phyloP scores from a whole-genome alignment of 2,888 invertebrate species.

The Synergus itoensis region DNA sequence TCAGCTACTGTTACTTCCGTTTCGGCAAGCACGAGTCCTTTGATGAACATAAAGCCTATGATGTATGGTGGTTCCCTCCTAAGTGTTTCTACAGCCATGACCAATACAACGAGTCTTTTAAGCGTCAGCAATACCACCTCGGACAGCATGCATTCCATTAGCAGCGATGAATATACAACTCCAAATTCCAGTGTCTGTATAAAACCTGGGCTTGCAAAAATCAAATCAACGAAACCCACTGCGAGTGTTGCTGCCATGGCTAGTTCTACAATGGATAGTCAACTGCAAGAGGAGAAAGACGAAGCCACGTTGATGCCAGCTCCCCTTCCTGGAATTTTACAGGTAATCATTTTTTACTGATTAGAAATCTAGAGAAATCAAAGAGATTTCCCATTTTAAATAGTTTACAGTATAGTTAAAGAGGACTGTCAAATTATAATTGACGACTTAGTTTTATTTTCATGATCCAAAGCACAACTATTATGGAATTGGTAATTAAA shows the following conservation, averaged over 20 bases:
- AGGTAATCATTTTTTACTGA: constrained; percentile 78
- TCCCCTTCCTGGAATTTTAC: constrained; percentile 81
- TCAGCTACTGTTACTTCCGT: constrained; percentile 82
- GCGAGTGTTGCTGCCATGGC: constrained; percentile 76
- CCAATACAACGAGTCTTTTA: constrained; percentile 68
- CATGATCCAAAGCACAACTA: not conserved
- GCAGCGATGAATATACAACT: constrained; percentile 69
- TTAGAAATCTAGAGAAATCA: not conserved
- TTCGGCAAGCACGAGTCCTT: constrained; percentile 86
- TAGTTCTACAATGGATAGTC: constrained; percentile 63
- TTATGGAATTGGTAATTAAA: not conserved
- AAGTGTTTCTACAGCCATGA: constrained; percentile 81
- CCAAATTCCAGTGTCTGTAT: constrained; percentile 63
- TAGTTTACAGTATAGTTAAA: not conserved
- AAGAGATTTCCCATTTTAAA: not conserved
- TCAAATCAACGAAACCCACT: constrained; percentile 67
- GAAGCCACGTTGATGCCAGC: constrained; percentile 71
- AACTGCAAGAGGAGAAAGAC: constrained; percentile 68
- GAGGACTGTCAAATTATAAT: not conserved
- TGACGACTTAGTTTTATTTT: not conserved
- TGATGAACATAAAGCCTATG: constrained; percentile 82
- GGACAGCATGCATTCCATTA: constrained; percentile 84
- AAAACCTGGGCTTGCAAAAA: constrained; percentile 58
- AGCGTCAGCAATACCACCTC: constrained; percentile 68
- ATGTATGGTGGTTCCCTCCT: constrained; percentile 82